Conservation (phyloP, 1,140 invertebrate species). For the Bombus pyrosoma region DNA sequence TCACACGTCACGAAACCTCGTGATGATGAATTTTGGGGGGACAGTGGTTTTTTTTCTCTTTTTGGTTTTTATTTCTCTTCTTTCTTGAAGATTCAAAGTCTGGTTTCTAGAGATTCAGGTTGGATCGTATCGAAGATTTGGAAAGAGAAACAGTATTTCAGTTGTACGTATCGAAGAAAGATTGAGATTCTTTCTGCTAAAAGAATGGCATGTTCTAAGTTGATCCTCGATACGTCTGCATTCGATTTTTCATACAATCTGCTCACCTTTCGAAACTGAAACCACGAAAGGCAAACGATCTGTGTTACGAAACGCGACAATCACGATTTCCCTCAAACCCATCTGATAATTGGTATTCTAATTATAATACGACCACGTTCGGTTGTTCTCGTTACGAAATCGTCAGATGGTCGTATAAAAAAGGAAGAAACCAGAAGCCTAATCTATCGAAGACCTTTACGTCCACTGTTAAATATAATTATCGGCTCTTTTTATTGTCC, state of each 20-base stretch:
- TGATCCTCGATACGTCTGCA: too few species aligned
- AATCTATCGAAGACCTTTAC: conserved; percentile 66
- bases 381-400: conserved; percentile 37
- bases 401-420: neutral
- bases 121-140: too few species aligned
- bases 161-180: too few species aligned
- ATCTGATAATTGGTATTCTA: conserved; percentile 75
- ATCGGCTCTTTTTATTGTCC: conserved; percentile 56
- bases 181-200: too few species aligned
- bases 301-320: conserved; percentile 3
- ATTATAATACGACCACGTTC: conserved; percentile 63
- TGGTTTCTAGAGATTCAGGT: neutral
- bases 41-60: neutral
- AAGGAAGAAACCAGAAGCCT: conserved; percentile 52
- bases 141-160: too few species aligned
- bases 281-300: neutral
- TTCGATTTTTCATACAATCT: neutral
- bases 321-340: conserved; percentile 67
- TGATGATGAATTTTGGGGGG: neutral
- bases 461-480: conserved; percentile 77
- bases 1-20: neutral
- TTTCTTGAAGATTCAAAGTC: neutral
- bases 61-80: neutral
- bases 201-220: too few species aligned
- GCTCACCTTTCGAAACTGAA: neutral